A percentile compares a stretch with the other conserved stretches of the same genome.
phyloP scores from a whole-genome alignment of 1,140 invertebrate species.

The Chymomyza costata region DNA sequence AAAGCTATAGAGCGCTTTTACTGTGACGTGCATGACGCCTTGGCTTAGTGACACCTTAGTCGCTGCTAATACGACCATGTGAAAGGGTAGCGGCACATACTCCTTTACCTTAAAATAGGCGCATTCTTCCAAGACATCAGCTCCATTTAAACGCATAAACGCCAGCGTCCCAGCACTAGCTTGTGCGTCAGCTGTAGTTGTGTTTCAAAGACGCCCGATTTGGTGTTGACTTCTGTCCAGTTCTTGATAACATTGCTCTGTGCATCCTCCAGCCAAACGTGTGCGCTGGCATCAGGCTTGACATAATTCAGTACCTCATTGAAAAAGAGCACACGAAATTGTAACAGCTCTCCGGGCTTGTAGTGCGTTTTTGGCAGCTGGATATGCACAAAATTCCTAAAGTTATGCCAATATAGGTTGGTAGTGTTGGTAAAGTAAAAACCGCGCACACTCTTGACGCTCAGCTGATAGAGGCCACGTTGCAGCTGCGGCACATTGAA shows the following conservation, averaged over 20 bases:
- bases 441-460: background rate
- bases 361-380: conserved; percentile 22
- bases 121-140: background rate
- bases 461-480: conserved; percentile 9
- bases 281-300: background rate
- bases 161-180: conserved; percentile 21
- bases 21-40: background rate
- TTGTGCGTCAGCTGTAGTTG: background rate
- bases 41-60: background rate
- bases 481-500: conserved; percentile 17
- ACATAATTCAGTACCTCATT: conserved; percentile 5
- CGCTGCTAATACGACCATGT: background rate
- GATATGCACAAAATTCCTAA: conserved; percentile 21
- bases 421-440: background rate
- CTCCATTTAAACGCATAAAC: conserved; percentile 15
- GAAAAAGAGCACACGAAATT: conserved; percentile 26
- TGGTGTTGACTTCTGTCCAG: background rate
- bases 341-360: conserved; percentile 10
- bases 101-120: background rate
- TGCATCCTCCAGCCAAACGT: conserved; percentile 20
- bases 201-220: conserved; percentile 8
- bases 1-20: background rate
- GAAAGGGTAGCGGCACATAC: background rate
- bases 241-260: background rate
- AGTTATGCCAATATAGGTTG: conserved; percentile 1